phyloP scores from a whole-genome alignment of 53 echinoderm and acorn worm genomes.

The Arbacia lixula region DNA sequence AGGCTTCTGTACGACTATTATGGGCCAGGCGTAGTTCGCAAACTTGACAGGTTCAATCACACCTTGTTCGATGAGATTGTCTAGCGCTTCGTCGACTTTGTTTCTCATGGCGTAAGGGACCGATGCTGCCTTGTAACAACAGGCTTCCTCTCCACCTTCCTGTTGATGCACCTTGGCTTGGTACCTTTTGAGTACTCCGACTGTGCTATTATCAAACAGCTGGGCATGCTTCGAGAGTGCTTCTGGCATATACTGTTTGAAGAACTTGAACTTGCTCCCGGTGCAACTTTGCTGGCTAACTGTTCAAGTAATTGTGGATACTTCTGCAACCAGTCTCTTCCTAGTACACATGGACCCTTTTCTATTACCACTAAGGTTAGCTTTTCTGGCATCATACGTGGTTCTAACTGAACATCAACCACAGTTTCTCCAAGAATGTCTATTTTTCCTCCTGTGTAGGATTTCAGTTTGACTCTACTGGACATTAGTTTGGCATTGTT shows the following conservation, averaged over 20 bases:
- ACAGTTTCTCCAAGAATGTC: constrained; percentile 34
- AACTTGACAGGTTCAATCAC: constrained; percentile 61
- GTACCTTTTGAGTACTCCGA: constrained; percentile 36
- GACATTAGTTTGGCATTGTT: neutral
- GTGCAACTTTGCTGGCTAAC: constrained; percentile 12
- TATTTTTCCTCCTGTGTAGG: constrained; percentile 47
- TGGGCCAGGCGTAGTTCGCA: constrained; percentile 68
- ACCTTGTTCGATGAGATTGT: constrained; percentile 53
- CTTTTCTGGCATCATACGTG: neutral
- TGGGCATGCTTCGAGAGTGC: constrained; percentile 6
- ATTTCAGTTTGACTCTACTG: constrained; percentile 8
- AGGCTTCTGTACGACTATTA: constrained; percentile 59
- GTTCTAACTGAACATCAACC: constrained; percentile 47
- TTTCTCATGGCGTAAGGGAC: constrained; percentile 60
- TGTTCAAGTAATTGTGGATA: neutral
- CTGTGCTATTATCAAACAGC: constrained; percentile 4
- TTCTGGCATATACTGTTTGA: no score
- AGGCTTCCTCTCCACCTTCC: neutral
- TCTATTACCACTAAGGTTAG: constrained; percentile 52
- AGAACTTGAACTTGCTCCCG: neutral
- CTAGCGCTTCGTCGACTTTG: constrained; percentile 56
- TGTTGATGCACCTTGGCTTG: constrained; percentile 67
- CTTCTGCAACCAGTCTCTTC: constrained; percentile 66
- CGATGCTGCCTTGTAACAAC: constrained; percentile 66
- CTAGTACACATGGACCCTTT: constrained; percentile 59